A percentile compares a stretch with the other conserved stretches of the same genome.
These are phyloP conservation scores for Smutsia gigantea DNA, from an alignment of 2,797 vertebrate species.

Conservation along the genomic window DNA sequence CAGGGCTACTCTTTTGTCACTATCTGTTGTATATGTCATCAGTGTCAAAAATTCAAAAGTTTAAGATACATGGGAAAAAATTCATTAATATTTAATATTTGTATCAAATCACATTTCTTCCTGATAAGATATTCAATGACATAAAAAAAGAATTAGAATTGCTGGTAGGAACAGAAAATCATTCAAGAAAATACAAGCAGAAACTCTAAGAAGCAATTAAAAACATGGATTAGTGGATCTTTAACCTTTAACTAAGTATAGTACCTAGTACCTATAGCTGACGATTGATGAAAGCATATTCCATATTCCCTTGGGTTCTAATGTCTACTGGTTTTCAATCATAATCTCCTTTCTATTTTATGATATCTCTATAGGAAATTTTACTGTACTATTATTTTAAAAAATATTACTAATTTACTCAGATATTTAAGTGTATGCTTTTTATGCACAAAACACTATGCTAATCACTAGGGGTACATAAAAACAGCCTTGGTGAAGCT, in stretches of 20 bases:
- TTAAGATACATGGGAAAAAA: neutral
- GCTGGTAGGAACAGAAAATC: neutral
- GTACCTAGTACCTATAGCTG: neutral
- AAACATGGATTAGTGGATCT: neutral
- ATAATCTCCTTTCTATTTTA: conserved; percentile 25
- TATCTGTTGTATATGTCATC: neutral
- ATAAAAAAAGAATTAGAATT: neutral
- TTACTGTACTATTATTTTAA: neutral
- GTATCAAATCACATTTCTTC: conserved; percentile 22
- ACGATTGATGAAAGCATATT: neutral
- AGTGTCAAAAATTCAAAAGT: conserved; percentile 16
- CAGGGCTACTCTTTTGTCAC: neutral
- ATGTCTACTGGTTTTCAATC: neutral
- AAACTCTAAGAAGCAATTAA: neutral
- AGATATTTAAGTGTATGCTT: conserved; percentile 3
- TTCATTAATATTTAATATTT: conserved; percentile 33
- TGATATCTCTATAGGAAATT: neutral
- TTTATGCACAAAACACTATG: neutral
- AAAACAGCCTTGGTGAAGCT: conserved; percentile 18
- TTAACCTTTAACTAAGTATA: conserved; percentile 3
- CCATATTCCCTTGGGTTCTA: neutral
- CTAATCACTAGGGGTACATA: neutral
- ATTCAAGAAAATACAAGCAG: neutral
- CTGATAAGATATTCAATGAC: neutral
- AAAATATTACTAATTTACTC: conserved; percentile 5